These are phyloP conservation scores for Cherax destructor DNA, from an alignment of 1,140 invertebrate genomes.

Conservation along the genomic window DNA sequence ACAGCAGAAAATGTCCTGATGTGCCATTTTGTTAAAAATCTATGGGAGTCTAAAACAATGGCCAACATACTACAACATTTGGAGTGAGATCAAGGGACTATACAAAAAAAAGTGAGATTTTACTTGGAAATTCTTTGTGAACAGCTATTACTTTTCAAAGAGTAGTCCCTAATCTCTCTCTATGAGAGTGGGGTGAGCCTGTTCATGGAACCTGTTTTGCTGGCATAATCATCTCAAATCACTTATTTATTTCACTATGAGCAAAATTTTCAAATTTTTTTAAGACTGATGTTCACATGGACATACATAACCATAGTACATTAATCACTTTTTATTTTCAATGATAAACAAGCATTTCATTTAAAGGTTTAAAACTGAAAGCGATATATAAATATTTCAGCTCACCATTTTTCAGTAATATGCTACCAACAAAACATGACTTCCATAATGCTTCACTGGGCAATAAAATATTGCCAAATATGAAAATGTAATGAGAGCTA, in stretches of 20 bases:
- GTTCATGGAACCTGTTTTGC: constrained; percentile 34
- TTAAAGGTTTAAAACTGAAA: background rate
- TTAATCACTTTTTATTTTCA: background rate
- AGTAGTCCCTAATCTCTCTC: background rate
- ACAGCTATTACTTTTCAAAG: background rate
- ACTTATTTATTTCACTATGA: background rate
- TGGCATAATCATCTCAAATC: background rate
- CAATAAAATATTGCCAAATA: constrained; percentile 30
- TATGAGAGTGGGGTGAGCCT: background rate
- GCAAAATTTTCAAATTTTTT: background rate
- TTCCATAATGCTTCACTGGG: constrained; percentile 29
- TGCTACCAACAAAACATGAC: constrained; percentile 24
- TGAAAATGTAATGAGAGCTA: background rate
- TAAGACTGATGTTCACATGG: background rate
- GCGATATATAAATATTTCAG: background rate
- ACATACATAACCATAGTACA: background rate
- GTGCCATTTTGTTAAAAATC: background rate
- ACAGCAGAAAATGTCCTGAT: background rate
- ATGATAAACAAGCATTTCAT: background rate
- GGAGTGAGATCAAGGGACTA: constrained; percentile 34
- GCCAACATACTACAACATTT: constrained; percentile 2
- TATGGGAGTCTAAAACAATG: constrained; percentile 21
- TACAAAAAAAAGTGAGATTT: background rate
- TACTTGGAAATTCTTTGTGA: background rate
- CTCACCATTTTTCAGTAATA: background rate